A percentile compares a stretch with the other conserved stretches of the same genome.
Conservation (phyloP, 2,888 invertebrate genomes). For the Congeria kusceri region DNA sequence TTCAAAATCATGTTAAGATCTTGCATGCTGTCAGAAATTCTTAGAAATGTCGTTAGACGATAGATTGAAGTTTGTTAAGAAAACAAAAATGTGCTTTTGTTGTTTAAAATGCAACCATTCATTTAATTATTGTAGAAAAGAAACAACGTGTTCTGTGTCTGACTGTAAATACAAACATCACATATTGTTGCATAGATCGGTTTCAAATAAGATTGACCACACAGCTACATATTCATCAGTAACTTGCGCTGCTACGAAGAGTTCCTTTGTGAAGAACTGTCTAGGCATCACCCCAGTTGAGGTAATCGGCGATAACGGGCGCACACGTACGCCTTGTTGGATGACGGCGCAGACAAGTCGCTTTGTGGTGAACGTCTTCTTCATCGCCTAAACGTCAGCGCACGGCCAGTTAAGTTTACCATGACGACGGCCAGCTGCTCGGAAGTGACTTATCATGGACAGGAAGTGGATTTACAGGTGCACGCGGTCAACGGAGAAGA, state of each 20-base stretch:
- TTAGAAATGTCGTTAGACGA: conserved; percentile 24
- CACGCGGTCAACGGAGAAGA: neutral
- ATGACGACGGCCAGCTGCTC: conserved; percentile 5
- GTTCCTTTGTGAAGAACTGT: conserved; percentile 13
- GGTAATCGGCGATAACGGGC: conserved; percentile 14
- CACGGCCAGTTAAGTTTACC: neutral
- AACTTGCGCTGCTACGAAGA: neutral
- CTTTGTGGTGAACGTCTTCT: conserved; percentile 9
- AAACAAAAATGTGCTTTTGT: conserved; percentile 32
- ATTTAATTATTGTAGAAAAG: conserved; percentile 30
- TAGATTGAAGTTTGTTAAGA: conserved; percentile 23
- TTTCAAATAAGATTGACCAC: neutral
- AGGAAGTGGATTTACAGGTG: conserved; percentile 6
- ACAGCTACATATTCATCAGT: neutral
- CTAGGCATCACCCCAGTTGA: conserved; percentile 30
- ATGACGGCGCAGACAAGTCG: conserved; percentile 8
- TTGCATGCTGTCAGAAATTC: conserved; percentile 27
- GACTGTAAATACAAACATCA: conserved; percentile 37
- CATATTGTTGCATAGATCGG: conserved; percentile 30
- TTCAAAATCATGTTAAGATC: conserved; percentile 29
- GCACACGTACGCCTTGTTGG: neutral
- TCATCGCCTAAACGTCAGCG: too few relatives aligned
- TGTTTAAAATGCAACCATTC: conserved; percentile 43
- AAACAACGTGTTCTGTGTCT: conserved; percentile 16
- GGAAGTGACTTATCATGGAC: conserved; percentile 2